These are phyloP conservation scores for Hylaeus volcanicus DNA, from an alignment of 1,140 invertebrate genomes.

Conservation along the genomic window DNA sequence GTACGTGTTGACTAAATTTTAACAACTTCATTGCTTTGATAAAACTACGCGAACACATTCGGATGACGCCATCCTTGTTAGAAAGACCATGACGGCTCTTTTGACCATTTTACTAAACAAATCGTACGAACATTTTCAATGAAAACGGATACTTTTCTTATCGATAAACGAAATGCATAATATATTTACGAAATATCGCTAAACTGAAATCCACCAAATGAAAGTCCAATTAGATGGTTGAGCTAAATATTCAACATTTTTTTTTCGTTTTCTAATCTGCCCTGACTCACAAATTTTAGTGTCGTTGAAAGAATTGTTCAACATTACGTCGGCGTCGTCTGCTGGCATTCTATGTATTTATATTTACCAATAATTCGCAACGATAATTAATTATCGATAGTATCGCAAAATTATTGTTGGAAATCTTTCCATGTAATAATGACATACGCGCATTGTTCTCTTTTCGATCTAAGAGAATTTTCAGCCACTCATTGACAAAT, in stretches of 20 bases:
- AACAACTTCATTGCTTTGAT: constrained; percentile 22
- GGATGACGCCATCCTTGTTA: constrained; percentile 61
- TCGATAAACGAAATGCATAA: background rate
- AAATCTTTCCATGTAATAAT: constrained; percentile 46
- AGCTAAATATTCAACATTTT: constrained; percentile 31
- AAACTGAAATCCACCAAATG: constrained; percentile 11
- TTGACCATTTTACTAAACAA: constrained; percentile 38
- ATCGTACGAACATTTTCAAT: constrained; percentile 16
- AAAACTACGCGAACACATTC: constrained; percentile 41
- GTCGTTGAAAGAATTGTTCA: constrained; percentile 35
- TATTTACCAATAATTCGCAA: constrained; percentile 46
- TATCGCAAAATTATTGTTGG: constrained; percentile 55
- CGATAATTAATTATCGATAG: constrained; percentile 47
- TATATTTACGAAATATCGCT: background rate
- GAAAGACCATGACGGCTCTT: constrained; percentile 37
- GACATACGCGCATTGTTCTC: constrained; percentile 40
- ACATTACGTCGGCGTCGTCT: constrained; percentile 32
- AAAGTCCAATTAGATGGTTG: background rate
- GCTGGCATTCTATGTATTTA: constrained; percentile 47
- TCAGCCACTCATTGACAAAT: constrained; percentile 39
- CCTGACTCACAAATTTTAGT: constrained; percentile 18
- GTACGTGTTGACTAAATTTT: background rate
- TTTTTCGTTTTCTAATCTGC: constrained; percentile 28
- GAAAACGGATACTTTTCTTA: background rate
- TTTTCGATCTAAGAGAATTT: constrained; percentile 42